These are phyloP conservation scores for Agrotis puta DNA, from an alignment of 2,888 invertebrate species.

Conservation along the genomic window DNA sequence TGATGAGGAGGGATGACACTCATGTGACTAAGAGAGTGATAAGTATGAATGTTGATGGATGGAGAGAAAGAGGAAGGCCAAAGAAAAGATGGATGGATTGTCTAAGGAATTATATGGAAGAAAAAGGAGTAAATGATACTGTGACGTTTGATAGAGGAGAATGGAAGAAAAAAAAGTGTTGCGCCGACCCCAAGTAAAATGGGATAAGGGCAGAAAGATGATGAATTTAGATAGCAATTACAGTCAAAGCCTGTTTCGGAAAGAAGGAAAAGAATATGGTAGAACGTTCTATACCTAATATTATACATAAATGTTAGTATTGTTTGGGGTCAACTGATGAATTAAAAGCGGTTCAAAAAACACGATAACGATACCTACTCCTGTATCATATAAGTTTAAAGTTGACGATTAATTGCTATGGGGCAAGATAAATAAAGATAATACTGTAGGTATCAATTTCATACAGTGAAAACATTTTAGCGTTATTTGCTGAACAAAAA, in stretches of 20 bases:
- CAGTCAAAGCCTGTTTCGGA: neutral
- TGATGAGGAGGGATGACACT: no score
- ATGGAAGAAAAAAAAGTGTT: no score
- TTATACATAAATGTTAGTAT: neutral
- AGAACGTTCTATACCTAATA: neutral
- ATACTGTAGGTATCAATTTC: conserved; percentile 16
- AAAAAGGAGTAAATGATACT: no score
- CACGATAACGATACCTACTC: neutral
- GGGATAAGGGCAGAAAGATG: no score
- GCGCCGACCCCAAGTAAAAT: no score
- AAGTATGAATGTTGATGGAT: no score
- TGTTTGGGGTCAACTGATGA: neutral
- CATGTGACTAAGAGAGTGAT: no score
- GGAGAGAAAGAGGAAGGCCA: no score
- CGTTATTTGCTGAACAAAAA: conserved; percentile 12
- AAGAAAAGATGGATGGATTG: no score
- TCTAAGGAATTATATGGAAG: no score
- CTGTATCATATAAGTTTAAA: conserved; percentile 21
- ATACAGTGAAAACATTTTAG: conserved; percentile 35
- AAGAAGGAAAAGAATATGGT: neutral
- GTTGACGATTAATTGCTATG: conserved; percentile 10
- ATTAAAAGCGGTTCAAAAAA: conserved; percentile 5
- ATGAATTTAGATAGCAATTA: no score
- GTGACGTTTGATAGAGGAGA: no score
- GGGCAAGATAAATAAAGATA: conserved; percentile 18